A percentile compares a stretch with the other conserved stretches of the same genome.
phyloP scores from a whole-genome alignment of 2,888 invertebrate species.

The Carterocephalus palaemon region DNA sequence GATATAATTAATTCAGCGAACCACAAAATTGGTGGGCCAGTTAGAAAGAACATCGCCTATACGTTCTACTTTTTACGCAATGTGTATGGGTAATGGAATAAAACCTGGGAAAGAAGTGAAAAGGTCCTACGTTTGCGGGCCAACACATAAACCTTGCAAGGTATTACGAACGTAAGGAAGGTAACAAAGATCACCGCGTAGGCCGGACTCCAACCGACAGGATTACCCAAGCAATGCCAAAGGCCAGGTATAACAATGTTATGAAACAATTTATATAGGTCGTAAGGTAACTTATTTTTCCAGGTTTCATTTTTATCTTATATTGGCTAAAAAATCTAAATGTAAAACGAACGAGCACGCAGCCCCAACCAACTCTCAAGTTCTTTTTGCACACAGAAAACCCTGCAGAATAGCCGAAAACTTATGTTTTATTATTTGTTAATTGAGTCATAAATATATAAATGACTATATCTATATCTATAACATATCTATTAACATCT shows the following conservation, averaged over 20 bases:
- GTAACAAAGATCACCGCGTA: slow-evolving; percentile 48
- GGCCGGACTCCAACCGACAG: slow-evolving; percentile 60
- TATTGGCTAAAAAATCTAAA: too few relatives aligned
- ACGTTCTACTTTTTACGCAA: slow-evolving; percentile 18
- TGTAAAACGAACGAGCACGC: too few relatives aligned
- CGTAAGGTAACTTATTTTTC: too few relatives aligned
- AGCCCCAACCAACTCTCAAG: too few relatives aligned
- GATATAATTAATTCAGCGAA: slow-evolving; percentile 16
- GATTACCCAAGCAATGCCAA: slow-evolving; percentile 48
- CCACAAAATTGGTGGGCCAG: slow-evolving; percentile 9
- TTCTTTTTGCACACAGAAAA: too few relatives aligned
- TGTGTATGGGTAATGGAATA: slow-evolving; percentile 12
- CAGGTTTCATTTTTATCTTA: too few relatives aligned
- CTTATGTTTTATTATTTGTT: too few relatives aligned
- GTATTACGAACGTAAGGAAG: slow-evolving; percentile 52
- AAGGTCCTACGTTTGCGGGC: slow-evolving; percentile 11
- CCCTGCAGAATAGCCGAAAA: too few relatives aligned
- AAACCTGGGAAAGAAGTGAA: slow-evolving; percentile 12
- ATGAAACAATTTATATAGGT: slow-evolving; percentile 17
- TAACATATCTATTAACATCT: too few relatives aligned
- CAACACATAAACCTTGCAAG: slow-evolving; percentile 49
- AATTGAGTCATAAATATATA: too few relatives aligned
- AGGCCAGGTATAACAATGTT: slow-evolving; percentile 22
- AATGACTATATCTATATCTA: too few relatives aligned
- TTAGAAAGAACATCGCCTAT: slow-evolving; percentile 10